Percentiles rank a stretch among this genome's conserved stretches.
Conservation (phyloP, 2,888 invertebrate genomes). For the Phragmatobia fuliginosa region DNA sequence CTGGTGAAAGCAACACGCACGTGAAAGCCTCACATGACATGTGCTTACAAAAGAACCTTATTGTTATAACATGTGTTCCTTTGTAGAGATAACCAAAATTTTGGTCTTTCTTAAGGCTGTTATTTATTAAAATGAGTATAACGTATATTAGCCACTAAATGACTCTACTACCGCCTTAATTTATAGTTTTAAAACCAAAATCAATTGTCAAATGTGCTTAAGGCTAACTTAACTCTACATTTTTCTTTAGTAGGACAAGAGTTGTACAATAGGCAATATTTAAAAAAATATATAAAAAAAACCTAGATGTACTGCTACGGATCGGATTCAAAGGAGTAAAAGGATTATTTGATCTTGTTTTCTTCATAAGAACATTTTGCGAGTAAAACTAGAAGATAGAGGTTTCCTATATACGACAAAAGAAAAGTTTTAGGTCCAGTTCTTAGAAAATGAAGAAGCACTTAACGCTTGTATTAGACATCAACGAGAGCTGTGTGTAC, state of each 20-base stretch:
- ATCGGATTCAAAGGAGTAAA: neutral
- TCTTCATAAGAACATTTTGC: neutral
- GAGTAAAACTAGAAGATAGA: neutral
- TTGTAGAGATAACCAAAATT: constrained; percentile 36
- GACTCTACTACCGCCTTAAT: neutral
- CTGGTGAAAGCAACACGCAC: constrained; percentile 73
- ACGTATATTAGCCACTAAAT: neutral
- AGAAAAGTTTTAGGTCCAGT: neutral
- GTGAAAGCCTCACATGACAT: constrained; percentile 55
- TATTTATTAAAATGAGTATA: constrained; percentile 24
- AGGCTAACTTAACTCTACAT: too few species aligned
- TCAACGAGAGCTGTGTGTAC: constrained; percentile 37
- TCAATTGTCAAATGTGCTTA: too few species aligned
- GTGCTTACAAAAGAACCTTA: constrained; percentile 51
- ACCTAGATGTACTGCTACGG: too few species aligned
- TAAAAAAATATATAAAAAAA: too few species aligned
- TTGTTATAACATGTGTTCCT: constrained; percentile 48
- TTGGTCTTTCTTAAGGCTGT: constrained; percentile 19
- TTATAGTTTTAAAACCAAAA: neutral
- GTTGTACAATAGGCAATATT: too few species aligned
- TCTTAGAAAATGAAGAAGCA: neutral
- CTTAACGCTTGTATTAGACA: constrained; percentile 41
- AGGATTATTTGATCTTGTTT: neutral
- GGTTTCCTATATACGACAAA: neutral
- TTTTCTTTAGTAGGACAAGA: too few species aligned